Evolutionary conservation across 2,113 vertebrate genomes (phyloP).

Genomic region (Leptobrachium ailaonicum): DNA sequence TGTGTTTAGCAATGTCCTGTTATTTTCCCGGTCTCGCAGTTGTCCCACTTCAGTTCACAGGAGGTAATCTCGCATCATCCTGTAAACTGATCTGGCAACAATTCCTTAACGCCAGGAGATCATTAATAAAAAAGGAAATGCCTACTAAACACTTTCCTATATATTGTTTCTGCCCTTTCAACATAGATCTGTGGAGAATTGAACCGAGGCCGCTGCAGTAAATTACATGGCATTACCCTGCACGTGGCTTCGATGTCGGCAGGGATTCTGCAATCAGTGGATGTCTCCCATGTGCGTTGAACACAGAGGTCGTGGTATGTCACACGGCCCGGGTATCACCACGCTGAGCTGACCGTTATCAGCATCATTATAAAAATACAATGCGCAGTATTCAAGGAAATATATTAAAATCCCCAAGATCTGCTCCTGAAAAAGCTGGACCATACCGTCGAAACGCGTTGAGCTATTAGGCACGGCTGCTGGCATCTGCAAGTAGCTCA

Average conservation of each 20-base stretch:
- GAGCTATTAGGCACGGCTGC: too few relatives aligned
- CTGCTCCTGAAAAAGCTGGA: too few relatives aligned
- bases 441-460: too few relatives aligned
- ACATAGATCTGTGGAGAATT: constrained; percentile 15
- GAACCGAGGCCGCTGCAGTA: constrained; percentile 17
- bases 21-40: background rate
- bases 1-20: too few relatives aligned
- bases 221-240: constrained; percentile 25
- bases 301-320: too few relatives aligned
- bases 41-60: background rate
- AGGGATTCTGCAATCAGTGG: constrained; percentile 7
- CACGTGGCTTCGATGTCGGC: background rate
- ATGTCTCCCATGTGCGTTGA: too few relatives aligned
- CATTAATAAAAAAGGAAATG: constrained; percentile 28
- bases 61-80: background rate
- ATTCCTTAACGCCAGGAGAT: constrained; percentile 28
- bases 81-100: constrained; percentile 24
- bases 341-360: too few relatives aligned
- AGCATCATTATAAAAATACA: too few relatives aligned
- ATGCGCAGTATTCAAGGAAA: too few relatives aligned
- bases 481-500: too few relatives aligned
- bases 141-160: constrained; percentile 36
- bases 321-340: too few relatives aligned
- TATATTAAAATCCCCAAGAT: too few relatives aligned
- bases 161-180: background rate